phyloP scores from a whole-genome alignment of 2,113 vertebrate species.

The Phocoena sinus region DNA sequence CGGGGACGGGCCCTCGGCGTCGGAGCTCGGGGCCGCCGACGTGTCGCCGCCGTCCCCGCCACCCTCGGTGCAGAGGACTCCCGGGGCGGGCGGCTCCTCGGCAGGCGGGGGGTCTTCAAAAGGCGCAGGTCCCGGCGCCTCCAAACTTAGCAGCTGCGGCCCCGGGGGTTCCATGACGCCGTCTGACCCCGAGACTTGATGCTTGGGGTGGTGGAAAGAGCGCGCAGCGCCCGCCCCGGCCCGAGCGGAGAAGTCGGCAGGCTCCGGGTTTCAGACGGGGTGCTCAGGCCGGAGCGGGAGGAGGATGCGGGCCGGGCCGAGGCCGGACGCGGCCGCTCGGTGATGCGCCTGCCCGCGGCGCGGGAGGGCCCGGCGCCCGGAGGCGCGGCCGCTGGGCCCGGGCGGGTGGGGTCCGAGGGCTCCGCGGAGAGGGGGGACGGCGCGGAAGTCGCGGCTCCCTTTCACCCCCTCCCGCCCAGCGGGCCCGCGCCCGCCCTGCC shows the following conservation, averaged over 20 bases:
- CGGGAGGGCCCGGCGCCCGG: slow-evolving; percentile 20
- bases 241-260: neutral
- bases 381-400: neutral
- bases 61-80: neutral
- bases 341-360: neutral
- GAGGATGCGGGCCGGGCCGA: neutral
- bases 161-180: slow-evolving; percentile 42
- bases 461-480: neutral
- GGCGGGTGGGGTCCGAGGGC: neutral
- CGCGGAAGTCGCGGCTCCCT: neutral
- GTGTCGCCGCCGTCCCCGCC: neutral
- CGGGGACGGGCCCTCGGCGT: neutral
- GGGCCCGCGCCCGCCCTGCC: neutral
- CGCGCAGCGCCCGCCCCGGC: neutral
- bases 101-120: neutral
- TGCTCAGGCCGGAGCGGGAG: neutral
- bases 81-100: neutral
- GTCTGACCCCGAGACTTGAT: neutral
- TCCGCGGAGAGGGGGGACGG: neutral
- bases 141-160: neutral
- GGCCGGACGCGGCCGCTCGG: neutral
- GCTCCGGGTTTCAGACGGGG: slow-evolving; percentile 1
- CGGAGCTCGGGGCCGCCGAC: neutral
- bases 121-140: neutral
- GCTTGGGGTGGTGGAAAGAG: neutral